A percentile compares a stretch with the other conserved stretches of the same genome.
These are phyloP conservation scores for Pecten maximus DNA, from an alignment of 2,888 invertebrate species.

Conservation along the genomic window DNA sequence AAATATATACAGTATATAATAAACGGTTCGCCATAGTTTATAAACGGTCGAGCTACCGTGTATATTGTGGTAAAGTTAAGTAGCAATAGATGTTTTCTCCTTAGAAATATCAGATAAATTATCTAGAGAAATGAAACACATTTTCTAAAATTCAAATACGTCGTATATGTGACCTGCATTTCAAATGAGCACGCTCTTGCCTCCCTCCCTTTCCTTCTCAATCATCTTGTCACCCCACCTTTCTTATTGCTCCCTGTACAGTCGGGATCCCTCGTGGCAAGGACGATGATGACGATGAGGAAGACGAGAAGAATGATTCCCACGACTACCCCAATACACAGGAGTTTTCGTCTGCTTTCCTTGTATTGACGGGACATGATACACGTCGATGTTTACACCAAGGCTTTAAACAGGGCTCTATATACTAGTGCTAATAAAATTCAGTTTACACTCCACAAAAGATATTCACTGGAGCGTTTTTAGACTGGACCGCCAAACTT, in stretches of 20 bases:
- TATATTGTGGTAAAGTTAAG: no score
- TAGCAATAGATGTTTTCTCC: no score
- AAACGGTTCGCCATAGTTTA: no score
- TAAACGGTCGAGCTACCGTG: no score
- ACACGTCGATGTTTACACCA: neutral
- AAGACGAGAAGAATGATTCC: slow-evolving; percentile 50
- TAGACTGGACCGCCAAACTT: neutral
- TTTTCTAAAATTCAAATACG: no score
- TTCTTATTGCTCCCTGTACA: slow-evolving; percentile 18
- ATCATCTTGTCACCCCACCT: neutral
- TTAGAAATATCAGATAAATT: no score
- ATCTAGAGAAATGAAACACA: no score
- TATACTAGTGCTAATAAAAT: no score
- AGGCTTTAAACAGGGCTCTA: neutral
- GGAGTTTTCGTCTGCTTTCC: slow-evolving; percentile 47
- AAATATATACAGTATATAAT: no score
- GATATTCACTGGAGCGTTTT: neutral
- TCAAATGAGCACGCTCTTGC: neutral
- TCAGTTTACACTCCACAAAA: neutral
- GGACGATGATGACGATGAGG: slow-evolving; percentile 54
- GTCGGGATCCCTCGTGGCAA: slow-evolving; percentile 49
- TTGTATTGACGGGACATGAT: neutral
- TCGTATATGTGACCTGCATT: no score
- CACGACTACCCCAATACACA: slow-evolving; percentile 45
- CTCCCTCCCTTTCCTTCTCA: neutral